Conservation (phyloP, 2,113 vertebrate species). For the Dasyprocta punctata region DNA sequence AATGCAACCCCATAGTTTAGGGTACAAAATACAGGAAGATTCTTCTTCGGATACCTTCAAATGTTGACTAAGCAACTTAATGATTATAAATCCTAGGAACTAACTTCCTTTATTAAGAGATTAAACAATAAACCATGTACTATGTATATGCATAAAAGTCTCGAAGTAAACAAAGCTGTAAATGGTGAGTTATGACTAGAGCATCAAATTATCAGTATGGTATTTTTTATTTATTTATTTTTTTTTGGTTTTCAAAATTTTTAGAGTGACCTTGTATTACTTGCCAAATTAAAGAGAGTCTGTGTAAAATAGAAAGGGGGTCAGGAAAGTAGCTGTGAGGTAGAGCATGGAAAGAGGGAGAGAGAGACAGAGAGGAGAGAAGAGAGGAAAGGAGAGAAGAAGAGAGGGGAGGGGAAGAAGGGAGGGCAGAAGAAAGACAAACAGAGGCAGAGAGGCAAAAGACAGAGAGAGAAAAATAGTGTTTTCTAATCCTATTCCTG, state of each 20-base stretch:
- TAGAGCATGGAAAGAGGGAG: not conserved
- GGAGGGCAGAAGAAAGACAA: not conserved
- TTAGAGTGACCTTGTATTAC: not conserved
- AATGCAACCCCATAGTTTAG: not conserved
- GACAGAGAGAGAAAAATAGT: not conserved
- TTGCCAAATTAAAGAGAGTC: not conserved
- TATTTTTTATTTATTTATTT: not conserved
- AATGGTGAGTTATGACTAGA: not conserved
- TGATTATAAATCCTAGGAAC: not conserved
- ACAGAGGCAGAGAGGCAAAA: not conserved
- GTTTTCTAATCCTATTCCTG: not conserved
- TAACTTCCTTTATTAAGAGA: conserved; percentile 2
- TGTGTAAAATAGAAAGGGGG: not conserved
- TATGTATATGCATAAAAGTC: not conserved
- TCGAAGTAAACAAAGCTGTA: not conserved
- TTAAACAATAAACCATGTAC: not conserved
- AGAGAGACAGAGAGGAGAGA: not conserved
- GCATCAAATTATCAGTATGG: not conserved
- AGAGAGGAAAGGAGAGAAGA: no score
- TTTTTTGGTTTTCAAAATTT: not conserved
- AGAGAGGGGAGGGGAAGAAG: not conserved
- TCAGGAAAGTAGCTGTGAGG: not conserved
- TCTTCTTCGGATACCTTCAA: not conserved
- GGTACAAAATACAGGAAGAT: not conserved
- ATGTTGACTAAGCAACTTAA: not conserved